These are phyloP conservation scores for Micronycteris hirsuta DNA, from an alignment of 2,113 vertebrate genomes.

Conservation along the genomic window DNA sequence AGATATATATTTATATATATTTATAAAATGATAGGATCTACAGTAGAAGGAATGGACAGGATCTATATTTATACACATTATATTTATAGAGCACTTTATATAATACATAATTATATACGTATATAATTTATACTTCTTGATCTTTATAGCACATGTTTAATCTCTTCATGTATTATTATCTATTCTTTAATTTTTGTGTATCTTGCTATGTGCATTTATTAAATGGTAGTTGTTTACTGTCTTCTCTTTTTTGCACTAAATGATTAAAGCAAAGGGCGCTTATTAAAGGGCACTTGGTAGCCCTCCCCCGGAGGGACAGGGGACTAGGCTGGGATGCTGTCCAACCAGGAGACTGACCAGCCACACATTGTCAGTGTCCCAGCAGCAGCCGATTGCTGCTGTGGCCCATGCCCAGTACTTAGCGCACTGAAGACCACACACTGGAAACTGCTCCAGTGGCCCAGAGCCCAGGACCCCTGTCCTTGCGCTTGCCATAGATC, in stretches of 20 bases:
- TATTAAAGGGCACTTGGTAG: background rate
- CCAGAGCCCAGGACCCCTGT: background rate
- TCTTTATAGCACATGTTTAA: background rate
- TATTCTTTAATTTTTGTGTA: background rate
- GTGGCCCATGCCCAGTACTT: accelerated
- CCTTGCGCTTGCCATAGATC: background rate
- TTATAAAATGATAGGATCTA: too few relatives aligned
- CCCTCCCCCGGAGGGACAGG: background rate
- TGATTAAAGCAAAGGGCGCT: background rate
- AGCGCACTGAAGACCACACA: background rate
- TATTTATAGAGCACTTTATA: too few relatives aligned
- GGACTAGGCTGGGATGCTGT: accelerated
- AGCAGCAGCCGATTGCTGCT: accelerated
- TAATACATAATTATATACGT: too few relatives aligned
- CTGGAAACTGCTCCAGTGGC: too few relatives aligned
- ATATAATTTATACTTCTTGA: background rate
- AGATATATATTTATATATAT: too few relatives aligned
- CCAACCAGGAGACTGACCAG: background rate
- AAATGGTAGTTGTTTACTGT: background rate
- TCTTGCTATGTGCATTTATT: background rate
- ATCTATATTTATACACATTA: too few relatives aligned
- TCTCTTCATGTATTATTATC: background rate
- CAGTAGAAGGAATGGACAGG: too few relatives aligned
- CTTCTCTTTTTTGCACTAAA: background rate
- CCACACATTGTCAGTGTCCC: too few relatives aligned